Base-by-base conservation (phyloP, 2,888 invertebrate genomes). In the Actias luna region DNA sequence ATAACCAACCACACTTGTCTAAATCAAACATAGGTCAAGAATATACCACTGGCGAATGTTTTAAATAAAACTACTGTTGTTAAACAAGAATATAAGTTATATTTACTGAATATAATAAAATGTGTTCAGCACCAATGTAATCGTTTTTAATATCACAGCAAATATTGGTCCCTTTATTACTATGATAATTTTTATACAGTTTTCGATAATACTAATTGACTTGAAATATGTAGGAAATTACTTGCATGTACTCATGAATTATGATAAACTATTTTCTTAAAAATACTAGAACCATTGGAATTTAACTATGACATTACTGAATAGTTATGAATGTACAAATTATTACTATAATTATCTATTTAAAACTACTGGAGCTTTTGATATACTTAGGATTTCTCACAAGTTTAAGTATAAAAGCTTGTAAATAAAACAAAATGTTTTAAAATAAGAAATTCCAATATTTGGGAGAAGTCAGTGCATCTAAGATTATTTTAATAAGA, bases 141-240 rank as follows among this genome's bases (percentile, higher is more conserved):
- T 62, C 12, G 52, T 64, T 64, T 59, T 61, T 29, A 60, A 59
- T 70, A 76, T 76, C 70, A 73, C 76, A 76, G 73, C 61, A 64
- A 42, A 62, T 58, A 68, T 66, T 72, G 73, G 67, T 67, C 36
- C 52, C 25, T 52, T 25, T 35, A 14, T 60, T 60, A 35, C 31
- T 27, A 61, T 35, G 50, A 36, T 8, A 12, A 27, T n/a, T 27
- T 16, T 22, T 16, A 7, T 22, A 58, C 1, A 16, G 25, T 42
- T 5, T 3, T 46, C 5, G 10, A 39, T 16, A 14, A 22, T 25
- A 25, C n/a, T n/a, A n/a, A n/a, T n/a, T 1, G 14, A 46, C 7
- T 25, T 22, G 10, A 27, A 14, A 52, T 25, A 25, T 4, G 27
- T 25, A 52, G 3, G 27, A 4, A 25, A n/a, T 25, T 12, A 42